Evolutionary conservation across 2,888 invertebrate species (phyloP), one percentile per base, ranked within the genome.

Genomic region (Temnothorax ravouxi): DNA sequence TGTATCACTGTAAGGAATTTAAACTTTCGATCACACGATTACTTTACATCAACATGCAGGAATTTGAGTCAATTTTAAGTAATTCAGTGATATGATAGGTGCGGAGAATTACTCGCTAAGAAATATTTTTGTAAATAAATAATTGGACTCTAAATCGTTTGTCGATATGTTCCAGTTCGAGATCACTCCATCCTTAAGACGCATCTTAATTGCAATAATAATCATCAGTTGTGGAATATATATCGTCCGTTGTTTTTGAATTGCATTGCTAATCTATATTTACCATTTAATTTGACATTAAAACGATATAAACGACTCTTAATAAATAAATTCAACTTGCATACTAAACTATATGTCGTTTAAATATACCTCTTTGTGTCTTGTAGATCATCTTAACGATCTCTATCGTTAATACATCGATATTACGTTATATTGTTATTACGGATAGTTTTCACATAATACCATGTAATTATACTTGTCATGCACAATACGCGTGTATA

Each of bases 261-360:
- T 67, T 77, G 18, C 66, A 50, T 38, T 50, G 8, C n/a, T 67
- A 25, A 52, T 54, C 41, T 52, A 67, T 76, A 76, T 76, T 77
- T 77, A n/a, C 67, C 29, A 54, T 29, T 77, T 41, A n/a, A 15
- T 67, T 44, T 77, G 67, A 77, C 66, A 76, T 76, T 38, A 66
- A 66, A 52, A 77, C n/a, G 2, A 41, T 66, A 76, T 77, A 67
- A 59, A 74, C 1, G n/a, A 59, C 13, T 74, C 29, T 61, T n/a
- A 44, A 47, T 44, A 74, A 72, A 44, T 72, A 59, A 61, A 74
- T 74, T 61, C 29, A 25, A 38, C n/a, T 52, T 38, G 9, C 29
- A 41, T 56, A 41, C 38, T 59, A 59, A 59, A 74, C 34, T 59
- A n/a, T 56, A 54, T 6, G 25, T 29, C 29, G 29, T 72, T 74